A percentile compares a stretch with the other conserved stretches of the same genome.
Conservation (phyloP, 2,888 invertebrate genomes). For the Watsonalla cultraria region DNA sequence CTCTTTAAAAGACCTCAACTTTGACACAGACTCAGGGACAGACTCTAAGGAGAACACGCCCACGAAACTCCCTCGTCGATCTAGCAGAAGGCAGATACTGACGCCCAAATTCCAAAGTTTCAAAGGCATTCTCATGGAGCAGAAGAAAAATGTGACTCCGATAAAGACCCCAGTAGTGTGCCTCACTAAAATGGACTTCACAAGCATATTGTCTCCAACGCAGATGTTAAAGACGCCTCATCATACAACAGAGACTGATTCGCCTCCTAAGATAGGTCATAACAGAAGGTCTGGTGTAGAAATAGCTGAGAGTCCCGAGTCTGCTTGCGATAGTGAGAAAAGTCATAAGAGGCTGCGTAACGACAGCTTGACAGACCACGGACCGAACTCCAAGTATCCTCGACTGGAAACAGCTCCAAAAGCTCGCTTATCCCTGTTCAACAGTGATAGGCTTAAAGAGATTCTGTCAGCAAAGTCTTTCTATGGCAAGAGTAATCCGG, state of each 20-base stretch:
- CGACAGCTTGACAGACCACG: conserved; percentile 48
- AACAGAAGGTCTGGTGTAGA: conserved; percentile 52
- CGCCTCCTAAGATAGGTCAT: conserved; percentile 62
- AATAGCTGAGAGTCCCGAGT: conserved; percentile 64
- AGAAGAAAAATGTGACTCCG: conserved; percentile 55
- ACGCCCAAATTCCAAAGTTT: conserved; percentile 62
- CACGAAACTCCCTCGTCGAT: conserved; percentile 45
- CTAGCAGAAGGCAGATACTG: conserved; percentile 41
- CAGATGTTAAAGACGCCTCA: conserved; percentile 68
- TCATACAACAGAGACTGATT: conserved; percentile 49
- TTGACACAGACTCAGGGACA: conserved; percentile 65
- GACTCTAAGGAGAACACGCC: conserved; percentile 73
- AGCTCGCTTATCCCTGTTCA: conserved; percentile 66
- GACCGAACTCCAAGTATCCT: conserved; percentile 54
- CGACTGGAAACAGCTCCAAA: conserved; percentile 60
- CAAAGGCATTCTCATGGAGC: conserved; percentile 61
- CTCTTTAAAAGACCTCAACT: conserved; percentile 70
- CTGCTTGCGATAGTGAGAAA: conserved; percentile 54
- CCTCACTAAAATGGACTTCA: conserved; percentile 62
- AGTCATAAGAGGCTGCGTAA: conserved; percentile 61
- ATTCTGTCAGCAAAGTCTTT: conserved; percentile 76
- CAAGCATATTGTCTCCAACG: conserved; percentile 50
- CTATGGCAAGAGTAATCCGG: conserved; percentile 72
- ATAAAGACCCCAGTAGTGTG: conserved; percentile 49
- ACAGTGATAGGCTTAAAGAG: conserved; percentile 63